phyloP scores from a whole-genome alignment of 2,113 vertebrate species.

The Piprites chloris region DNA sequence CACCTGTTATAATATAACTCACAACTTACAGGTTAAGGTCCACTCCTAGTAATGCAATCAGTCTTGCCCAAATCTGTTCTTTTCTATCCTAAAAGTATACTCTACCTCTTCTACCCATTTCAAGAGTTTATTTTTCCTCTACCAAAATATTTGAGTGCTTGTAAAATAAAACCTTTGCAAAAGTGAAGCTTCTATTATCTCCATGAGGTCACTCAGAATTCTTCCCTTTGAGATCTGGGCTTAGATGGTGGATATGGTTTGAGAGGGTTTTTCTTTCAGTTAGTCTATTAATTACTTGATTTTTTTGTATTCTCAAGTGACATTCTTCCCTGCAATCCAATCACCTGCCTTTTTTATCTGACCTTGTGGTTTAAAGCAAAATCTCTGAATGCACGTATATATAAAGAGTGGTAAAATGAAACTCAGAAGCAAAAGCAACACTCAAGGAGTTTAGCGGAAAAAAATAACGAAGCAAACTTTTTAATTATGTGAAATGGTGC shows the following conservation, averaged over 20 bases:
- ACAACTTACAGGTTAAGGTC: background rate
- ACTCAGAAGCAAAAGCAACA: background rate
- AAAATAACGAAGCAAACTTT: background rate
- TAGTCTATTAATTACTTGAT: background rate
- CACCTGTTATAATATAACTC: background rate
- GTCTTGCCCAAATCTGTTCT: background rate
- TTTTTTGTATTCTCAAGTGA: background rate
- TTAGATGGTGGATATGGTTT: background rate
- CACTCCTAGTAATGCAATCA: background rate
- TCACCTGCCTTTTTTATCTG: background rate
- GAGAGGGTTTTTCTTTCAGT: background rate
- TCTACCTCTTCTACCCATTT: background rate
- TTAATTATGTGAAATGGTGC: background rate
- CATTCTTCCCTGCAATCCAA: background rate
- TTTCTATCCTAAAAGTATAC: background rate
- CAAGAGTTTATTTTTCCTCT: background rate
- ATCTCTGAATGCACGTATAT: rapidly evolving
- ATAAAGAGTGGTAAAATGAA: background rate
- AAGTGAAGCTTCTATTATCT: background rate
- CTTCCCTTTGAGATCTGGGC: background rate
- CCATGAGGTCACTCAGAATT: background rate
- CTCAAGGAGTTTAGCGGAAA: background rate
- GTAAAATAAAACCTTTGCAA: background rate
- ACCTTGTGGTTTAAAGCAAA: background rate
- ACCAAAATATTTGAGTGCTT: background rate